phyloP scores from a whole-genome alignment of 2,113 vertebrate species.

The Chloroceryle aenea region DNA sequence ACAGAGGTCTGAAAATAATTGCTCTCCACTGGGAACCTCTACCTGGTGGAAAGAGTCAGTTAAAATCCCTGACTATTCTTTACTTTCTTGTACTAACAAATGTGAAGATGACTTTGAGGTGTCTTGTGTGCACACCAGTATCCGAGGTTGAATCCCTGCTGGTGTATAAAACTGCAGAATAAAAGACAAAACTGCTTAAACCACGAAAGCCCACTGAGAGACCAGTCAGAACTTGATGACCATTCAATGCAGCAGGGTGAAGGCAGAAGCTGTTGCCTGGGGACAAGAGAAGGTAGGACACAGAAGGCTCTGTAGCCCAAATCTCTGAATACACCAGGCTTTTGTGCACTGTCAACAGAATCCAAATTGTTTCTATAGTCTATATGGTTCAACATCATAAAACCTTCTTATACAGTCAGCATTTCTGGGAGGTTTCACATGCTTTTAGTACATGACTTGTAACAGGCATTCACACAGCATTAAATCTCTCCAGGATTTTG shows the following conservation, averaged over 20 bases:
- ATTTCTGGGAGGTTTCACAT: not conserved
- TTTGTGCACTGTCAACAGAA: not conserved
- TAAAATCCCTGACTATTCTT: not conserved
- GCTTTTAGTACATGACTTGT: fast-evolving
- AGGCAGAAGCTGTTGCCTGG: not conserved
- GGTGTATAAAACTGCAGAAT: not conserved
- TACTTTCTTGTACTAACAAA: not conserved
- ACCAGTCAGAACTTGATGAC: not conserved
- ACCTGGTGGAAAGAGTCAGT: not conserved
- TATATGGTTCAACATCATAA: not conserved
- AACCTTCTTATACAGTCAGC: not conserved
- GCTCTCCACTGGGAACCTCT: not conserved
- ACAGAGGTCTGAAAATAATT: not conserved
- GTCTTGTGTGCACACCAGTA: not conserved
- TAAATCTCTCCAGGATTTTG: not conserved
- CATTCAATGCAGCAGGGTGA: not conserved
- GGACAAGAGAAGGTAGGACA: not conserved
- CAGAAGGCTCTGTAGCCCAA: not conserved
- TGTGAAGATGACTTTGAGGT: fast-evolving
- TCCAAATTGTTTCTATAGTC: not conserved
- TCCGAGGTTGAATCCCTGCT: not conserved
- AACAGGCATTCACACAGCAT: not conserved
- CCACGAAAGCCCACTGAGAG: not conserved
- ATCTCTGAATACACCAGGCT: not conserved
- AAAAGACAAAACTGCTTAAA: not conserved